Conservation (phyloP, 2,888 invertebrate genomes). For the Ophion ellenae region DNA sequence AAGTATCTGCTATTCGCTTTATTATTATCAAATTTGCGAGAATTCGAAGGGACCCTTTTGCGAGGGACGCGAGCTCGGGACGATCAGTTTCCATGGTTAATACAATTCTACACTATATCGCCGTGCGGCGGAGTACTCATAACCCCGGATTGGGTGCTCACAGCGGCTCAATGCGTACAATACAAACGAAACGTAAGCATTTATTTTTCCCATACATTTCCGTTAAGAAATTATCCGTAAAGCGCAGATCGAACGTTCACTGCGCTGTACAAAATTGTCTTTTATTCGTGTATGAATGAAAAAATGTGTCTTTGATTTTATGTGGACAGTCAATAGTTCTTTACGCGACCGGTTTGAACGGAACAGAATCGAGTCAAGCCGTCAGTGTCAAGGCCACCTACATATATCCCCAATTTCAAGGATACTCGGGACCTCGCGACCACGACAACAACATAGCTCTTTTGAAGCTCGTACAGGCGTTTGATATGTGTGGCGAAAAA, state of each 20-base stretch:
- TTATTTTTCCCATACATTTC: not conserved
- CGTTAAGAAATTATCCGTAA: not conserved
- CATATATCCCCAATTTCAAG: constrained; percentile 71
- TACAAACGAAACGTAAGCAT: constrained; percentile 72
- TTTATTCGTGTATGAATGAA: not conserved
- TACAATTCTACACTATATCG: constrained; percentile 74
- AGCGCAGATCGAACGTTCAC: no score
- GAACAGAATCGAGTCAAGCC: constrained; percentile 67
- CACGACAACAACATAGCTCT: constrained; percentile 74
- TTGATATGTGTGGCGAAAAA: constrained; percentile 67
- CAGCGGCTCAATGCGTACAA: constrained; percentile 75
- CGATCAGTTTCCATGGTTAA: constrained; percentile 75
- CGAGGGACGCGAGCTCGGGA: constrained; percentile 65
- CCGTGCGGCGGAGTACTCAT: constrained; percentile 75
- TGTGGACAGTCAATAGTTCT: constrained; percentile 70
- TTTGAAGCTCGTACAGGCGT: constrained; percentile 71
- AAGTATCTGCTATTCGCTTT: constrained; percentile 68
- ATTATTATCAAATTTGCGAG: constrained; percentile 61
- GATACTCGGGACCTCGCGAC: constrained; percentile 69
- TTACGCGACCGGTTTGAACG: constrained; percentile 71
- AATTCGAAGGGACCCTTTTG: constrained; percentile 61
- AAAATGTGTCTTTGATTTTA: not conserved
- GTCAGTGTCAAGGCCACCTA: constrained; percentile 74
- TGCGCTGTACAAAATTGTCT: not conserved
- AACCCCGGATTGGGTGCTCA: constrained; percentile 74